phyloP scores from a whole-genome alignment of 1,140 invertebrate genomes.

The Andricus grossulariae region DNA sequence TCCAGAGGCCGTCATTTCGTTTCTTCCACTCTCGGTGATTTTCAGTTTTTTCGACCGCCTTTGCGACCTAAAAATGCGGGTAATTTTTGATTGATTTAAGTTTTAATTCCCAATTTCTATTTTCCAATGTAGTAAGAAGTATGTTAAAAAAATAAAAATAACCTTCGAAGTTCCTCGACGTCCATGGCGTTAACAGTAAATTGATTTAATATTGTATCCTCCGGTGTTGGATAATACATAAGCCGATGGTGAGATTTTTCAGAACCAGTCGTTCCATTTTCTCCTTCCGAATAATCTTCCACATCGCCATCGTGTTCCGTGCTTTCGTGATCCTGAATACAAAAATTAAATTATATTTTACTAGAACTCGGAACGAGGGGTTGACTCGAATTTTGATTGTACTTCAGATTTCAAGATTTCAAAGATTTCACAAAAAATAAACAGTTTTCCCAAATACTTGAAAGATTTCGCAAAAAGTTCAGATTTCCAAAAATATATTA shows the following conservation, averaged over 20 bases:
- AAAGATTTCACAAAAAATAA: no score
- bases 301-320: slow-evolving; percentile 91
- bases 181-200: slow-evolving; percentile 93
- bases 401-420: no score
- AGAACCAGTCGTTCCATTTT: slow-evolving; percentile 83
- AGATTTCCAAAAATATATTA: no score
- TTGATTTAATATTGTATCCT: slow-evolving; percentile 79
- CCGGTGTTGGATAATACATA: slow-evolving; percentile 75
- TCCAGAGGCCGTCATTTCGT: slow-evolving; percentile 79
- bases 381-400: no score
- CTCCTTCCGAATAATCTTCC: slow-evolving; percentile 90
- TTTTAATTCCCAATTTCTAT: neutral
- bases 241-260: slow-evolving; percentile 79
- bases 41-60: slow-evolving; percentile 81
- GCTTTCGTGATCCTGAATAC: slow-evolving; percentile 81
- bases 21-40: slow-evolving; percentile 72
- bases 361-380: no score
- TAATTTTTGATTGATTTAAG: no score
- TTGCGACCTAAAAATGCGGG: slow-evolving; percentile 77
- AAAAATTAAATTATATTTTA: neutral
- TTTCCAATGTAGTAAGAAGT: slow-evolving; percentile 12
- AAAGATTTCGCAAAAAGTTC: no score
- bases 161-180: slow-evolving; percentile 85
- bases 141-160: slow-evolving; percentile 34
- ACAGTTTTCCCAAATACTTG: no score